Evolutionary conservation across 1,140 invertebrate genomes (phyloP).

Genomic region (Cydia splendana): DNA sequence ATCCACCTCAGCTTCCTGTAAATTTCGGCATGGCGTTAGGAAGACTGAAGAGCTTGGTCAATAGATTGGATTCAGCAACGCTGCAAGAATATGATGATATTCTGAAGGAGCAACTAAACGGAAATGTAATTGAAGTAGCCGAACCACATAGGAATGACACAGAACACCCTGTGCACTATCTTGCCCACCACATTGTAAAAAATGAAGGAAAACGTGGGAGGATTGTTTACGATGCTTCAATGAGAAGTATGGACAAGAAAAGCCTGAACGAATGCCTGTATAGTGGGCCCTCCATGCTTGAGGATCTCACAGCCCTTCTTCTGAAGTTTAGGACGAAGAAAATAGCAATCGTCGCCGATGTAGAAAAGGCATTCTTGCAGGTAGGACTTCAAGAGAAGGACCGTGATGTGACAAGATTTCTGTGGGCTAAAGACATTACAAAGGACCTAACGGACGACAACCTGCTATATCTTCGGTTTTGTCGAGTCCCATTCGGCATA

Average conservation of each 20-base stretch:
- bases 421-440: background rate
- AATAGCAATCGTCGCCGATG: background rate
- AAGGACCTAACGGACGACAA: background rate
- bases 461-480: background rate
- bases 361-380: background rate
- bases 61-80: background rate
- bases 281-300: background rate
- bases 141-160: background rate
- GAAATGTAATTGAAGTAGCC: constrained; percentile 21
- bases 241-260: background rate
- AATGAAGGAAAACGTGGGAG: background rate
- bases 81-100: constrained; percentile 21
- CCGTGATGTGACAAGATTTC: background rate
- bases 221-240: background rate
- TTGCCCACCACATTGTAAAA: constrained; percentile 7
- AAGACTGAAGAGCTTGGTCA: constrained; percentile 15
- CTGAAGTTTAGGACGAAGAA: background rate
- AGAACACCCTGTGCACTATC: background rate
- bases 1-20: constrained; percentile 32
- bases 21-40: constrained; percentile 34
- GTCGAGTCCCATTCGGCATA: background rate
- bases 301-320: background rate
- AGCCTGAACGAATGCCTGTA: background rate
- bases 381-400: background rate
- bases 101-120: constrained; percentile 17